Base-by-base conservation (phyloP, 2,888 invertebrate genomes). In the Deilephila elpenor region DNA sequence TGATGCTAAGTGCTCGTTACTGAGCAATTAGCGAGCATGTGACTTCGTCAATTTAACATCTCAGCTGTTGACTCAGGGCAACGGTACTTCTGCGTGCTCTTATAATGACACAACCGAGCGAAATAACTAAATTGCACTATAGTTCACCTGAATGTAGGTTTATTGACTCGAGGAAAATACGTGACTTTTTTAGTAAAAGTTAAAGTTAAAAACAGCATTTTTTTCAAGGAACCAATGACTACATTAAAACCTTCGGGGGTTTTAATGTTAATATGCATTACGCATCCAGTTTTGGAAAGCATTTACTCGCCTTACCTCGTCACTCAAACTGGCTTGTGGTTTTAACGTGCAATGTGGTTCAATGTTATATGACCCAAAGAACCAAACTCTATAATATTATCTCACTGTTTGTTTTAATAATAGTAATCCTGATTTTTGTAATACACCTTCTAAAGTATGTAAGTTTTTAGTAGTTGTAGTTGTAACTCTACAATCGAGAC, bases 1-100 rank as follows among this genome's bases (percentile, higher is more conserved):
- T 84, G 79, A 86, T 86, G 82, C 85, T 88, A 90, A 90, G 78
- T 87, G 88, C 83, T 87, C 82, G 87, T 89, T 87, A 88, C 84
- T 80, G 77, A 81, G 78, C 83, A 88, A 89, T 92, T 89, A 90
- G 83, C 84, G 80, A 82, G 79, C 82, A 84, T 83, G 85, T 84
- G 88, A 86, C 87, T 83, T 76, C 77, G 80, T 80, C 83, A 86
- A 89, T 87, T 88, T 84, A 83, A 85, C 85, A 84, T 84, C 83
- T 84, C 81, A 78, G 76, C 76, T 72, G 62, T 56, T 62, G 72
- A 56, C 53, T 72, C 53, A 62, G 32, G 56, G 53, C 61, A 72
- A 72, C 53, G 56, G 72, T 62, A 72, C 61, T 72, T 6, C 59
- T 72, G 61, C 51, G 17, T 51, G 20, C 56, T 34, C n/a, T 29